A percentile compares a stretch with the other conserved stretches of the same genome.
phyloP scores from a whole-genome alignment of 2,113 vertebrate species.

The Hassar affinis region DNA sequence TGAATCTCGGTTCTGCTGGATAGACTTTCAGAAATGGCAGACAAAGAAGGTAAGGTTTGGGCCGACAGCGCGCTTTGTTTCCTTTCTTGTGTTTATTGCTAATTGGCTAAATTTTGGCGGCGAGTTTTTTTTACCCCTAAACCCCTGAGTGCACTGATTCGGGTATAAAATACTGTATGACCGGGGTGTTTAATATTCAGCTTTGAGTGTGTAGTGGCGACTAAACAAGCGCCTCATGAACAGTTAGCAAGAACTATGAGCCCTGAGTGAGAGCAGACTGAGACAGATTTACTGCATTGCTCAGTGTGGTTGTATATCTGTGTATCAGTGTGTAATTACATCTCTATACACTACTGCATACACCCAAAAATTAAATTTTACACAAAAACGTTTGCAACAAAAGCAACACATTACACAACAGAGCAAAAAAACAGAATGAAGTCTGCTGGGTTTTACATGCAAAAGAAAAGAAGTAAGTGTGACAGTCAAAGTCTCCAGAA shows the following conservation, averaged over 20 bases:
- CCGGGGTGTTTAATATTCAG: background rate
- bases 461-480: too few species aligned
- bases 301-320: too few species aligned
- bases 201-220: background rate
- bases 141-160: background rate
- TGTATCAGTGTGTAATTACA: too few species aligned
- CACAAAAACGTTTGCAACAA: too few species aligned
- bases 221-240: background rate
- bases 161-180: background rate
- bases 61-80: conserved; percentile 22
- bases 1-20: conserved; percentile 15
- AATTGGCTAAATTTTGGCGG: conserved; percentile 47
- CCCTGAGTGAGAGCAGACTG: background rate
- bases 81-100: conserved; percentile 33
- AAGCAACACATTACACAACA: too few species aligned
- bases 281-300: too few species aligned
- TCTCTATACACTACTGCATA: too few species aligned
- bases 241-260: background rate
- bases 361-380: too few species aligned
- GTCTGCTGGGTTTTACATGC: too few species aligned
- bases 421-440: too few species aligned
- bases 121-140: background rate
- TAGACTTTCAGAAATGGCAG: conserved; percentile 62
- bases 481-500: too few species aligned
- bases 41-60: conserved; percentile 69